These are phyloP conservation scores for Episyrphus balteatus DNA, from an alignment of 1,140 invertebrate genomes.

Conservation along the genomic window DNA sequence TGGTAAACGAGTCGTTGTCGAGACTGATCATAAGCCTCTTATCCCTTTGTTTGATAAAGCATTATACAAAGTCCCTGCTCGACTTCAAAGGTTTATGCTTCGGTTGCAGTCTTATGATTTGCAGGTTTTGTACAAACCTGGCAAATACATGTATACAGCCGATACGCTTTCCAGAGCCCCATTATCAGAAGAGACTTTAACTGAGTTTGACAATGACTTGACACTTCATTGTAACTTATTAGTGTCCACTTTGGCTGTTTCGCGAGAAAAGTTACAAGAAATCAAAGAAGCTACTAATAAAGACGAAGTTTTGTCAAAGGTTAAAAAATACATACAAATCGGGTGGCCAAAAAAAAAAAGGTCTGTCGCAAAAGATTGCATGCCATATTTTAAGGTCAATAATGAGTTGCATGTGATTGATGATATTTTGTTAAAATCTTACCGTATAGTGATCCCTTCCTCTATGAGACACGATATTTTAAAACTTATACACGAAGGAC, in stretches of 20 bases:
- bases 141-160: constrained; percentile 36
- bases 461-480: too few relatives aligned
- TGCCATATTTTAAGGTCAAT: constrained; percentile 22
- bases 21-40: constrained; percentile 41
- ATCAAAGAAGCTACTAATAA: constrained; percentile 17
- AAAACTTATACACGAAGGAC: constrained; percentile 33
- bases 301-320: constrained; percentile 17
- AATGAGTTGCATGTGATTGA: constrained; percentile 26
- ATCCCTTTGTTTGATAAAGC: constrained; percentile 21
- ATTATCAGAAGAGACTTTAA: constrained; percentile 9
- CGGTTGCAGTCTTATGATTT: constrained; percentile 13
- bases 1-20: constrained; percentile 34
- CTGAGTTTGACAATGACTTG: constrained; percentile 12
- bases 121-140: constrained; percentile 20
- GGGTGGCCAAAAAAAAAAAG: constrained; percentile 18
- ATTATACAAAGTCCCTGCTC: constrained; percentile 12
- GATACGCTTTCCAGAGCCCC: constrained; percentile 35
- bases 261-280: constrained; percentile 13
- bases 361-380: constrained; percentile 12
- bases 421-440: constrained; percentile 28
- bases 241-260: constrained; percentile 11
- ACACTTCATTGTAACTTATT: constrained; percentile 15
- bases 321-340: constrained; percentile 17
- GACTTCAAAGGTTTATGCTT: constrained; percentile 21
- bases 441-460: constrained; percentile 31